A percentile compares a stretch with the other conserved stretches of the same genome.
These are phyloP conservation scores for Oophaga pumilio DNA, from an alignment of 2,113 vertebrate species.

Conservation along the genomic window DNA sequence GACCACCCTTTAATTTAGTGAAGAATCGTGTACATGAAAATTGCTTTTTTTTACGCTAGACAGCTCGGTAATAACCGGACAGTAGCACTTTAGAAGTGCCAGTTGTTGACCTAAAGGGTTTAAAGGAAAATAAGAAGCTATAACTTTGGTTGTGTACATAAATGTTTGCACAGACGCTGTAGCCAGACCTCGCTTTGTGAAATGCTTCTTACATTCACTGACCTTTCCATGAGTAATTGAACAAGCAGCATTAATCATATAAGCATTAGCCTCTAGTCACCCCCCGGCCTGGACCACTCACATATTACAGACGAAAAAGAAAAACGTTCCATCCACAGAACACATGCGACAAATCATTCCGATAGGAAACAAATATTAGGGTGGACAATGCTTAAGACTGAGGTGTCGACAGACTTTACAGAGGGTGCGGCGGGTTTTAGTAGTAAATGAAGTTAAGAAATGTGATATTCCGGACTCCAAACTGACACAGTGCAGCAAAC, in stretches of 20 bases:
- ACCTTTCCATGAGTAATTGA: conserved; percentile 32
- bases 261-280: not conserved
- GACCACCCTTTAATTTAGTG: not conserved
- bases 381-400: too few species aligned
- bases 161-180: not conserved
- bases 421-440: too few species aligned
- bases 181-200: not conserved
- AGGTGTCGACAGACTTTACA: too few species aligned
- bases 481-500: too few species aligned
- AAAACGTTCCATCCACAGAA: not conserved
- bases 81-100: not conserved
- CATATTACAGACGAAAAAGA: not conserved
- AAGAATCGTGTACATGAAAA: not conserved
- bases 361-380: too few species aligned
- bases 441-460: too few species aligned
- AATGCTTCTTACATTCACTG: not conserved
- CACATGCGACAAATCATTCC: too few species aligned
- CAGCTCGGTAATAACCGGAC: not conserved
- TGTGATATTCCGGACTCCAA: too few species aligned
- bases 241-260: conserved; percentile 31
- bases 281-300: not conserved
- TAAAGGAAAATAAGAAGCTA: not conserved
- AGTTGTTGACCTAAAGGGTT: not conserved
- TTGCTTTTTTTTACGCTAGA: not conserved
- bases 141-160: not conserved